A percentile compares a stretch with the other conserved stretches of the same genome.
phyloP scores from a whole-genome alignment of 2,797 vertebrate genomes.

The Scyliorhinus canicula region DNA sequence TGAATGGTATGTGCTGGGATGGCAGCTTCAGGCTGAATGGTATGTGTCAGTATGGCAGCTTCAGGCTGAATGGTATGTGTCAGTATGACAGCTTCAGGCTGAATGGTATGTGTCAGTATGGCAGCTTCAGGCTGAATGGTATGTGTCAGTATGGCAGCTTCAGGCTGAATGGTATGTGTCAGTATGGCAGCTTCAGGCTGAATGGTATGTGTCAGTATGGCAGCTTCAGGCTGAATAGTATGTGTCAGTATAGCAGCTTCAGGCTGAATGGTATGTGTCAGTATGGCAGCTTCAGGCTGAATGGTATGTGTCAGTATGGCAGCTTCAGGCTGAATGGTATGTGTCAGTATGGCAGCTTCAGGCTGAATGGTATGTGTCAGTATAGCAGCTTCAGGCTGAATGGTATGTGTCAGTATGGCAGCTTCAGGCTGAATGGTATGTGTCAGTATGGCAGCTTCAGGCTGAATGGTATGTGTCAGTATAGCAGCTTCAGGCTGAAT shows the following conservation, averaged over 20 bases:
- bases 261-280: not conserved
- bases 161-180: not conserved
- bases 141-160: not conserved
- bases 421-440: not conserved
- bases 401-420: not conserved
- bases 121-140: not conserved
- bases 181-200: not conserved
- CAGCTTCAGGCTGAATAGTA: not conserved
- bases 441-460: not conserved
- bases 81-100: not conserved
- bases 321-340: not conserved
- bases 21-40: not conserved
- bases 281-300: not conserved
- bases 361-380: not conserved
- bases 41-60: not conserved
- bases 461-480: not conserved
- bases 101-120: not conserved
- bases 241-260: not conserved
- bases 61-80: not conserved
- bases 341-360: not conserved
- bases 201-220: not conserved
- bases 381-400: not conserved
- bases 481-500: not conserved
- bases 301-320: not conserved
- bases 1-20: not conserved